Conservation (phyloP, 2,113 vertebrate genomes). For the Thamnaconus septentrionalis region DNA sequence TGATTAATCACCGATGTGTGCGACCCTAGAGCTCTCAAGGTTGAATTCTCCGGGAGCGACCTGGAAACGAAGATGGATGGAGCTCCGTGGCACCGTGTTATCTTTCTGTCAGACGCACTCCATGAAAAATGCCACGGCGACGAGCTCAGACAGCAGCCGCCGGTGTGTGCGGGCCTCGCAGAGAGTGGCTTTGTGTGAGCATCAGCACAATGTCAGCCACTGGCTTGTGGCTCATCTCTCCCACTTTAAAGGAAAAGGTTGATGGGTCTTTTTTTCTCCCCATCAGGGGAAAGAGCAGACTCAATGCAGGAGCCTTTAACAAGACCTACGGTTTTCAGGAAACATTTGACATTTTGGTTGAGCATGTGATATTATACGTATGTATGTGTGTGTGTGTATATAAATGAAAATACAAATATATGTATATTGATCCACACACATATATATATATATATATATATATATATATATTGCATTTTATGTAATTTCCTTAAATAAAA, state of each 20-base stretch:
- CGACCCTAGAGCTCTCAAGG: slow-evolving; percentile 55
- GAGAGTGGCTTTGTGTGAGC: background rate
- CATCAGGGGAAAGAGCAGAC: too few species aligned
- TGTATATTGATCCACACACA: too few species aligned
- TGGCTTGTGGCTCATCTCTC: slow-evolving; percentile 30
- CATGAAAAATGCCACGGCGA: slow-evolving; percentile 63
- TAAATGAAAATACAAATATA: too few species aligned
- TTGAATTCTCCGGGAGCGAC: slow-evolving; percentile 64
- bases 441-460: too few species aligned
- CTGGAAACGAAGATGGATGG: slow-evolving; percentile 69
- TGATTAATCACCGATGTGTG: slow-evolving; percentile 67
- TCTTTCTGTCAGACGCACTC: slow-evolving; percentile 63
- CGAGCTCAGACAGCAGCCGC: slow-evolving; percentile 60
- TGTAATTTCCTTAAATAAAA: too few species aligned
- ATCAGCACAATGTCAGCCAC: slow-evolving; percentile 17
- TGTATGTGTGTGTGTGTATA: too few species aligned
- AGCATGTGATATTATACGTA: too few species aligned
- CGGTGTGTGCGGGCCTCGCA: slow-evolving; percentile 24
- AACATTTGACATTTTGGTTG: too few species aligned
- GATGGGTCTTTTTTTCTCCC: too few species aligned
- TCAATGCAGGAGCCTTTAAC: too few species aligned
- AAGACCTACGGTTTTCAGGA: too few species aligned
- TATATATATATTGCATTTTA: too few species aligned
- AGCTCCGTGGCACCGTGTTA: slow-evolving; percentile 57
- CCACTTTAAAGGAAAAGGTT: slow-evolving; percentile 27